These are phyloP conservation scores for Lacanobia oleracea DNA, from an alignment of 2,888 invertebrate species.

Conservation along the genomic window DNA sequence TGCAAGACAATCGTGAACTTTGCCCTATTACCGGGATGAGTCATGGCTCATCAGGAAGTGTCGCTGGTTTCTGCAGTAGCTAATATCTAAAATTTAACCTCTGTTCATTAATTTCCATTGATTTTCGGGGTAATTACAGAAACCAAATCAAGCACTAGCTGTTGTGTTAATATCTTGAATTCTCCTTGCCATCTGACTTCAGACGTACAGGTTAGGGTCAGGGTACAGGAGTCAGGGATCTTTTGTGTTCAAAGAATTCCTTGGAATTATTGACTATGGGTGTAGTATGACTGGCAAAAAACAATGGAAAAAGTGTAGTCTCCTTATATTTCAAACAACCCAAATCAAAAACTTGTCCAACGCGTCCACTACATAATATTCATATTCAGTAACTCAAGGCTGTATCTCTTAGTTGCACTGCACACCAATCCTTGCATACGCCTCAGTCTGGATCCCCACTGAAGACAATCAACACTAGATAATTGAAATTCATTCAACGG, in stretches of 20 bases:
- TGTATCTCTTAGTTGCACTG: neutral
- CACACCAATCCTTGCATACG: neutral
- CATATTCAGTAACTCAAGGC: neutral
- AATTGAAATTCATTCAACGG: neutral
- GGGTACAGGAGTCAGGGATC: too few relatives aligned
- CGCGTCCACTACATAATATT: neutral
- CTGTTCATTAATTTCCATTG: neutral
- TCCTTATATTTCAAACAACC: neutral
- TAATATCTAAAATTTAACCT: too few relatives aligned
- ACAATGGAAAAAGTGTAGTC: neutral
- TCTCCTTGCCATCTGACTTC: too few relatives aligned
- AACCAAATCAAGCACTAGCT: too few relatives aligned
- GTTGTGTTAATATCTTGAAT: too few relatives aligned
- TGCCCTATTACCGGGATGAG: conserved; percentile 23
- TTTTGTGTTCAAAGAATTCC: too few relatives aligned
- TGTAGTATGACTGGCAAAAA: neutral
- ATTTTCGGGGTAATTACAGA: too few relatives aligned
- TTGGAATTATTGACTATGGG: too few relatives aligned
- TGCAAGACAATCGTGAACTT: conserved; percentile 36
- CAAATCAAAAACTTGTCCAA: neutral
- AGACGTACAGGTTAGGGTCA: too few relatives aligned
- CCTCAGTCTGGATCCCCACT: neutral
- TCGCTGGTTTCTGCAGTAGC: too few relatives aligned
- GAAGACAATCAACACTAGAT: neutral
- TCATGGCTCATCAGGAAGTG: conserved; percentile 10